phyloP scores from a whole-genome alignment of 1,140 invertebrate genomes.

The Leptopilina boulardi region DNA sequence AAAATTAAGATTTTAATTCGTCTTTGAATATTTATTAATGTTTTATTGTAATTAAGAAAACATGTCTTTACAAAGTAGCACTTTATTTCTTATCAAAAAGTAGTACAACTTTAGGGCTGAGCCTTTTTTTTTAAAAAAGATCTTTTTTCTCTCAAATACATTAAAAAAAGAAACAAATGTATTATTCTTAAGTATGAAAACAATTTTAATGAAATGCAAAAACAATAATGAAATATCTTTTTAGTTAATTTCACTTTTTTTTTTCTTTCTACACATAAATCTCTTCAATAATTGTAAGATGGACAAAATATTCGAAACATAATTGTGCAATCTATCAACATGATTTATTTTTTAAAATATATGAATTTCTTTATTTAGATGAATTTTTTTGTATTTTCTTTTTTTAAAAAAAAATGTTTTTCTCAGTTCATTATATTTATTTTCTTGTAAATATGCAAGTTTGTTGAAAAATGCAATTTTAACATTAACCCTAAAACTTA shows the following conservation, averaged over 20 bases:
- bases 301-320: too few relatives aligned
- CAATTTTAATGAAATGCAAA: too few relatives aligned
- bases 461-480: constrained; percentile 52
- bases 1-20: too few relatives aligned
- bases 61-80: constrained; percentile 74
- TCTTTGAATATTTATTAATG: too few relatives aligned
- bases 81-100: constrained; percentile 74
- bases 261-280: too few relatives aligned
- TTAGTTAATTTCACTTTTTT: too few relatives aligned
- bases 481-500: constrained; percentile 48
- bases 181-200: not conserved
- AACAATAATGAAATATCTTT: not conserved
- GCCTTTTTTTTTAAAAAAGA: constrained; percentile 12
- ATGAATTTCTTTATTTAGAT: constrained; percentile 21
- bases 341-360: constrained; percentile 14
- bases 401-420: constrained; percentile 56
- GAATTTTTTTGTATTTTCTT: too few relatives aligned
- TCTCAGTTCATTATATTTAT: constrained; percentile 34
- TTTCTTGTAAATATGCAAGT: not conserved
- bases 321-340: not conserved
- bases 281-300: too few relatives aligned
- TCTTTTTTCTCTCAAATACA: not conserved
- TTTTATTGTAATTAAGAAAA: constrained; percentile 13
- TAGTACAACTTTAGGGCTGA: constrained; percentile 70
- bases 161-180: not conserved